phyloP scores from a whole-genome alignment of 53 echinoderm and acorn worm genomes.

The Holothuria leucospilota region DNA sequence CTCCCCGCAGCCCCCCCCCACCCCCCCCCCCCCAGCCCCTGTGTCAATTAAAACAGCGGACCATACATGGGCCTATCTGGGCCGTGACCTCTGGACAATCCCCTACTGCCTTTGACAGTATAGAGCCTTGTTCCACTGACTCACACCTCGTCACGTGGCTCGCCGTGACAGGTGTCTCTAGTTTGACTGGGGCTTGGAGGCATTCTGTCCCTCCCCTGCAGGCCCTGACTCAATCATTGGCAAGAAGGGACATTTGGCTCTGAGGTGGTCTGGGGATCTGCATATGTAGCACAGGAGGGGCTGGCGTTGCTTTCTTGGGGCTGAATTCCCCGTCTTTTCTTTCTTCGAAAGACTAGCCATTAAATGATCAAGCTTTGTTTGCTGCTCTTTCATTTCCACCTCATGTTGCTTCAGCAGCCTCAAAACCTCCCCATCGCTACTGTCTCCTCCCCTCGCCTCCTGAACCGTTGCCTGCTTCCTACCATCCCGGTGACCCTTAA shows the following conservation, averaged over 20 bases:
- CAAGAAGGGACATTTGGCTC: slow-evolving; percentile 8
- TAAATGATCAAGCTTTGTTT: not conserved
- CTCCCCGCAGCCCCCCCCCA: no score
- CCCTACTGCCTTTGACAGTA: slow-evolving; percentile 64
- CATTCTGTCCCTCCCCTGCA: not conserved
- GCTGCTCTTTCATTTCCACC: slow-evolving; percentile 2
- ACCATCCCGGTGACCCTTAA: not conserved
- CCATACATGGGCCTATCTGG: slow-evolving; percentile 41
- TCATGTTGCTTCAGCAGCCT: slow-evolving; percentile 6
- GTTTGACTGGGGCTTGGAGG: slow-evolving; percentile 55
- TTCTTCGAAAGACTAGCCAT: not conserved
- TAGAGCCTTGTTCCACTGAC: slow-evolving; percentile 45
- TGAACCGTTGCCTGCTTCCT: not conserved
- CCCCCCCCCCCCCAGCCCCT: no score
- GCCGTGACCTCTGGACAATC: slow-evolving; percentile 53
- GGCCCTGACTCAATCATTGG: not conserved
- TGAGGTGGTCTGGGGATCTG: slow-evolving; percentile 21
- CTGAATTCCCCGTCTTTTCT: not conserved
- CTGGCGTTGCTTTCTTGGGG: not conserved
- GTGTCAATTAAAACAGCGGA: slow-evolving; percentile 74
- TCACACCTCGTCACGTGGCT: slow-evolving; percentile 56
- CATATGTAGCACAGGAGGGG: not conserved
- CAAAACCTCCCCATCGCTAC: not conserved
- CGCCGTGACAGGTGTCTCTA: slow-evolving; percentile 53
- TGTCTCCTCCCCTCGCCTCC: not conserved